Conservation (phyloP, 2,888 invertebrate genomes). For the Hyposoter didymator region DNA sequence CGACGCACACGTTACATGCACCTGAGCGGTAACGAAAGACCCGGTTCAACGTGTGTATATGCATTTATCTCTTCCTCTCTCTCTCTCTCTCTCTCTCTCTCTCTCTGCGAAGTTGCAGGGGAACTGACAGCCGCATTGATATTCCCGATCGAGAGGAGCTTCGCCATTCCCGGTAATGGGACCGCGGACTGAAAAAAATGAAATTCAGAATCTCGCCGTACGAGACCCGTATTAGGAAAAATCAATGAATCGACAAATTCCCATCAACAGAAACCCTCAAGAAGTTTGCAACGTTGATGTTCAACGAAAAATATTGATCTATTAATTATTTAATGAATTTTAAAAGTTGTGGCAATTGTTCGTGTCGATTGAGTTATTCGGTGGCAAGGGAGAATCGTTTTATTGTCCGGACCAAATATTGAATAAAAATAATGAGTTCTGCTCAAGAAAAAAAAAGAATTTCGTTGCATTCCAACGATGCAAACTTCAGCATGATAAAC, state of each 20-base stretch:
- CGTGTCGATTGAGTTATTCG: no score
- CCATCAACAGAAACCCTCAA: background rate
- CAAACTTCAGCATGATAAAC: no score
- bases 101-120: background rate
- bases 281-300: no score
- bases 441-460: no score
- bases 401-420: no score
- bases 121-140: background rate
- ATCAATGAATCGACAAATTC: background rate
- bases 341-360: no score
- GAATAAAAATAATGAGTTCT: no score
- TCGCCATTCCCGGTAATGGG: background rate
- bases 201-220: background rate
- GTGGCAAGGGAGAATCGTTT: no score
- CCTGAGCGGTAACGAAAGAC: slow-evolving; percentile 45
- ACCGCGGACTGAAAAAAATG: background rate
- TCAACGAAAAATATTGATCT: no score
- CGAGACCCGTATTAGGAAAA: background rate
- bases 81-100: slow-evolving; percentile 3
- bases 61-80: slow-evolving; percentile 1
- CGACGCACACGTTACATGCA: slow-evolving; percentile 72
- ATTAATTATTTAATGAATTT: no score
- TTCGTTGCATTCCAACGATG: no score
- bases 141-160: background rate
- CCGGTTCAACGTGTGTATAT: slow-evolving; percentile 1